phyloP scores from a whole-genome alignment of 2,888 invertebrate species.

The Dinocampus coccinellae region DNA sequence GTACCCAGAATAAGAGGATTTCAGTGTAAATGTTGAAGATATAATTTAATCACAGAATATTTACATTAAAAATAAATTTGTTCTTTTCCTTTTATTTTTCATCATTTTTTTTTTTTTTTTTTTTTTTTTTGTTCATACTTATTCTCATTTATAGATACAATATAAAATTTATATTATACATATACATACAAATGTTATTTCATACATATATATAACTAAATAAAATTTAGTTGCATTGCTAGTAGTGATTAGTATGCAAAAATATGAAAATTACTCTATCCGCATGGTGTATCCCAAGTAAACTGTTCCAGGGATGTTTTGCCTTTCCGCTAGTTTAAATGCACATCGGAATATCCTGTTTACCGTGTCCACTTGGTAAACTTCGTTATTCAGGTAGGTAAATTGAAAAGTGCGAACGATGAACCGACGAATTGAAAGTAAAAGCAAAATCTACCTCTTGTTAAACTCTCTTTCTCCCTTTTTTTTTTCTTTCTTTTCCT shows the following conservation, averaged over 20 bases:
- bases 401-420: conserved; percentile 44
- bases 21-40: too few species aligned
- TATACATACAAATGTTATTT: conserved; percentile 1
- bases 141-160: not conserved
- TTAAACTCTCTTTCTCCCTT: not conserved
- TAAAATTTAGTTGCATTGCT: not conserved
- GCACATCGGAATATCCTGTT: conserved; percentile 50
- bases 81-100: too few species aligned
- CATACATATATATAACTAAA: not conserved
- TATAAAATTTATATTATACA: not conserved
- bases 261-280: conserved; percentile 48
- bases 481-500: not conserved
- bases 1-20: too few species aligned
- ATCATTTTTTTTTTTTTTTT: too few species aligned
- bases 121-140: too few species aligned
- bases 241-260: conserved; percentile 44
- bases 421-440: conserved; percentile 27
- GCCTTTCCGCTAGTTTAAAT: conserved; percentile 44
- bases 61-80: too few species aligned
- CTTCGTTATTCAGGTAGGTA: conserved; percentile 30
- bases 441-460: conserved; percentile 15
- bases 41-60: too few species aligned
- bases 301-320: conserved; percentile 27
- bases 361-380: conserved; percentile 43
- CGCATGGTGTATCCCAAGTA: conserved; percentile 29